A percentile compares a stretch with the other conserved stretches of the same genome.
These are phyloP conservation scores for Thalpophila matura DNA, from an alignment of 2,888 invertebrate species.

Conservation along the genomic window DNA sequence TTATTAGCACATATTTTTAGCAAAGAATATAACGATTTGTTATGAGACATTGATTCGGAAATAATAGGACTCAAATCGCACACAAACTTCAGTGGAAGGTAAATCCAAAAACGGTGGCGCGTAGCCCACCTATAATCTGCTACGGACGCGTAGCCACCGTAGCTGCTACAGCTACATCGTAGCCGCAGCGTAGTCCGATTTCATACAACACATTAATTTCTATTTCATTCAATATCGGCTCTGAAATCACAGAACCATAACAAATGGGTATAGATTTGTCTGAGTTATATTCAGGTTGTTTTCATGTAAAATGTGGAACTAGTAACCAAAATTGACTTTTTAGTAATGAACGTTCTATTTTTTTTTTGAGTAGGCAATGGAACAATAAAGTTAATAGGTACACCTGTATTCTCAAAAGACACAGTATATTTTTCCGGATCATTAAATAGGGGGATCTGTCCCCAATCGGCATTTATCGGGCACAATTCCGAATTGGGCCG, in stretches of 20 bases:
- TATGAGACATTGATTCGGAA: constrained; percentile 4
- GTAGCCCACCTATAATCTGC: constrained; percentile 38
- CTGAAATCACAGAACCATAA: constrained; percentile 21
- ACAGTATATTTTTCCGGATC: no score
- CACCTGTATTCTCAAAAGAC: no score
- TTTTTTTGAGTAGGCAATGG: background rate
- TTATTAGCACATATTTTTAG: no score
- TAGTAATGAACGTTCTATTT: no score
- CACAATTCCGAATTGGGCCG: no score
- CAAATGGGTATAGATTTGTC: constrained; percentile 10
- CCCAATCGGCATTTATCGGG: no score
- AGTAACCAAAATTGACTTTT: no score
- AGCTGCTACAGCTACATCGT: constrained; percentile 46
- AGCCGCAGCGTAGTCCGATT: constrained; percentile 44
- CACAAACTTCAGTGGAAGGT: constrained; percentile 16
- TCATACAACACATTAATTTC: constrained; percentile 38
- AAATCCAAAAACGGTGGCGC: constrained; percentile 26
- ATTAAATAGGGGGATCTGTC: no score
- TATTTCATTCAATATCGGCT: constrained; percentile 39
- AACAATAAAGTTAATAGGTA: no score
- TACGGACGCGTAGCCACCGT: constrained; percentile 33
- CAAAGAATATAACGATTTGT: background rate
- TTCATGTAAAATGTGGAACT: no score
- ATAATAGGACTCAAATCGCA: constrained; percentile 10
- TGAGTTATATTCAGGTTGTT: background rate